These are phyloP conservation scores for Drosophila recens DNA, from an alignment of 2,888 invertebrate species.

Conservation along the genomic window DNA sequence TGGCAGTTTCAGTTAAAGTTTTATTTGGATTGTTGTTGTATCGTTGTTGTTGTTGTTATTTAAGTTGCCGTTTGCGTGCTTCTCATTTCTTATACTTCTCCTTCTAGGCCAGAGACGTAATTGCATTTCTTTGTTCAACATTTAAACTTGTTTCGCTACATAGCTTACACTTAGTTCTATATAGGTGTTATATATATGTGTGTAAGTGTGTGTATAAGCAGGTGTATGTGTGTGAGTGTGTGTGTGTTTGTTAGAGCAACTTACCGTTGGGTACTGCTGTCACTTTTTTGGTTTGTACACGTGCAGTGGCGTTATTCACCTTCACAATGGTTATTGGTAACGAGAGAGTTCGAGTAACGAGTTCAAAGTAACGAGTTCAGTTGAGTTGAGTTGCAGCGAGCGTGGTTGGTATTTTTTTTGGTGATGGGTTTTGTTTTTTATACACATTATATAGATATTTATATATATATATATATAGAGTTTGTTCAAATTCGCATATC, in stretches of 20 bases:
- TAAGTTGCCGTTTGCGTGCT: constrained; percentile 64
- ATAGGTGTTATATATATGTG: constrained; percentile 30
- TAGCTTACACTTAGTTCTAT: constrained; percentile 61
- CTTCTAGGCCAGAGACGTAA: constrained; percentile 73
- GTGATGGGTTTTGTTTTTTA: constrained; percentile 62
- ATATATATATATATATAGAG: constrained; percentile 37
- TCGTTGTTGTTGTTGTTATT: constrained; percentile 39
- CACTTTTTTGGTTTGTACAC: constrained; percentile 98
- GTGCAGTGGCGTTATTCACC: constrained; percentile 99
- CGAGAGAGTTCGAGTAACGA: constrained; percentile 53
- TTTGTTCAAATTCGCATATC: constrained; percentile 48
- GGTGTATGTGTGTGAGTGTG: constrained; percentile 23
- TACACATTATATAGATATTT: constrained; percentile 51
- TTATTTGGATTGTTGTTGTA: constrained; percentile 40
- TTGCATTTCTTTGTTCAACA: constrained; percentile 81
- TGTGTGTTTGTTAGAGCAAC: constrained; percentile 82
- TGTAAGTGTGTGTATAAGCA: constrained; percentile 33
- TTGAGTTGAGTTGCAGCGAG: constrained; percentile 70
- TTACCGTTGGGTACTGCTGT: constrained; percentile 96
- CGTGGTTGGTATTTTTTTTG: constrained; percentile 60
- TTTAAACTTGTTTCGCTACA: constrained; percentile 73
- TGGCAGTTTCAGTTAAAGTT: constrained; percentile 60
- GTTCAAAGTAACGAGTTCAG: constrained; percentile 46
- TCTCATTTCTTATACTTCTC: constrained; percentile 58
- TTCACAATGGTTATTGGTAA: constrained; percentile 85